Percentiles rank a stretch among this genome's conserved stretches.
Evolutionary conservation across 2,113 vertebrate species (phyloP).

Genomic region (Odontesthes bonariensis): DNA sequence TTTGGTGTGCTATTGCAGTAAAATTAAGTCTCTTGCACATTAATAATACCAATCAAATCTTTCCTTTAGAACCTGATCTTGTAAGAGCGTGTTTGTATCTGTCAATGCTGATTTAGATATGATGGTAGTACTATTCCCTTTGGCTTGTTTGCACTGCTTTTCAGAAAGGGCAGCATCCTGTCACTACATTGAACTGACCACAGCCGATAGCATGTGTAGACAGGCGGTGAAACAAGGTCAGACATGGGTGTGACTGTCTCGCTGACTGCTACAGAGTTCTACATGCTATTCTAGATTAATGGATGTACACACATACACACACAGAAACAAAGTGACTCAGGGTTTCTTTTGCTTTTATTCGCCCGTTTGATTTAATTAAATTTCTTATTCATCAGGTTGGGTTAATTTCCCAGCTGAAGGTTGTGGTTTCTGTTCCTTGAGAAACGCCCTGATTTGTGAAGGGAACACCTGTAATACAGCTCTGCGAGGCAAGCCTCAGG

Average conservation of each 20-base stretch:
- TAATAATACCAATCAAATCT: not conserved
- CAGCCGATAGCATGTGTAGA: slow-evolving; percentile 65
- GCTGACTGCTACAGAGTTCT: slow-evolving; percentile 45
- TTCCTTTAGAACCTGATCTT: not conserved
- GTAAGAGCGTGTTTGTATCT: not conserved
- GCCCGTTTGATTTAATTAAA: slow-evolving; percentile 49
- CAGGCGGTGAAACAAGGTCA: slow-evolving; percentile 72
- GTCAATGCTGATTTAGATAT: not conserved
- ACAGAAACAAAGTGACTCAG: slow-evolving; percentile 41
- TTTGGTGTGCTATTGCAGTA: not conserved
- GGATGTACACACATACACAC: slow-evolving; percentile 6
- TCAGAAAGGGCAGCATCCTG: slow-evolving; percentile 33
- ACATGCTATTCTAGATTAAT: slow-evolving; percentile 45
- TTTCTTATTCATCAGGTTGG: slow-evolving; percentile 50
- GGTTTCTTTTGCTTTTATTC: slow-evolving; percentile 36
- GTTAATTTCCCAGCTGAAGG: slow-evolving; percentile 47
- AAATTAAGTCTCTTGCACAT: not conserved
- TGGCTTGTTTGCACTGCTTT: slow-evolving; percentile 8
- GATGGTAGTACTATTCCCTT: not conserved
- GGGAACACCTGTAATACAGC: slow-evolving; percentile 71
- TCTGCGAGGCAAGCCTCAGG: slow-evolving; percentile 67
- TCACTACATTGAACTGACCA: slow-evolving; percentile 45
- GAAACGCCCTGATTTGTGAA: slow-evolving; percentile 50
- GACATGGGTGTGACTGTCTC: slow-evolving; percentile 71
- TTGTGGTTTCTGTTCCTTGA: slow-evolving; percentile 54